Base-by-base conservation (phyloP, 1,140 invertebrate genomes). In the Steinernema khuongi region DNA sequence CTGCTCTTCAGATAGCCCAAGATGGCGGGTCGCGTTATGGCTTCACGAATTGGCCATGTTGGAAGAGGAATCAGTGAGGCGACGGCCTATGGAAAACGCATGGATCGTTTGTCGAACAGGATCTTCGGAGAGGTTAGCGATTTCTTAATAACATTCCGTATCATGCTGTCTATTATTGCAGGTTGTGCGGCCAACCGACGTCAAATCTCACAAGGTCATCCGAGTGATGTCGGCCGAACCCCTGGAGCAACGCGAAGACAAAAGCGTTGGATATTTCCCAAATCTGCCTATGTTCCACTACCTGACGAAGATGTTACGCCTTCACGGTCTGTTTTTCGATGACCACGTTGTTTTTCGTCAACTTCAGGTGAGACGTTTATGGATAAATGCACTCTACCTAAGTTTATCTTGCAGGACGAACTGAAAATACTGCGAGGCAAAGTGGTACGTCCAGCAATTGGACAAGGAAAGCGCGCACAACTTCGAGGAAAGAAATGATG, bases 231-330 rank as follows among this genome's bases (percentile, higher is more conserved):
- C 76, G 11, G 71, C 75, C 0, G 82, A 84, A 44, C 83, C 83
- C 31, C 78, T 72, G 26, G 83, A 84, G 43, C 81, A 84, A 32
- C 78, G 74, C 41, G 80, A 79, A 41, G 72, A 79, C 22, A 77
- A 80, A n/a, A 72, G 71, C 28, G 67, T 72, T 29, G 70, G 78
- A 18, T 84, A 84, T 71, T 85, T 77, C 67, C 84, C 83, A 18
- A 85, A 85, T 71, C 69, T 74, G 68, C 83, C 83, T 19, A 84
- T 84, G 83, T 85, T 84, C 36, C 83, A 84, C 70, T 85, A 84
- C 71, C 67, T 84, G 17, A 84, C 82, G 2, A 84, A 85, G 72
- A 80, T 84, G 82, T 76, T 84, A 19, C 72, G 81, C 28, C 70
- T 84, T 29, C 83, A 84, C 68, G 83, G 83, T 11, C 31, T 84